Base-by-base conservation (phyloP, 2,113 vertebrate species). In the Triplophysa rosa region DNA sequence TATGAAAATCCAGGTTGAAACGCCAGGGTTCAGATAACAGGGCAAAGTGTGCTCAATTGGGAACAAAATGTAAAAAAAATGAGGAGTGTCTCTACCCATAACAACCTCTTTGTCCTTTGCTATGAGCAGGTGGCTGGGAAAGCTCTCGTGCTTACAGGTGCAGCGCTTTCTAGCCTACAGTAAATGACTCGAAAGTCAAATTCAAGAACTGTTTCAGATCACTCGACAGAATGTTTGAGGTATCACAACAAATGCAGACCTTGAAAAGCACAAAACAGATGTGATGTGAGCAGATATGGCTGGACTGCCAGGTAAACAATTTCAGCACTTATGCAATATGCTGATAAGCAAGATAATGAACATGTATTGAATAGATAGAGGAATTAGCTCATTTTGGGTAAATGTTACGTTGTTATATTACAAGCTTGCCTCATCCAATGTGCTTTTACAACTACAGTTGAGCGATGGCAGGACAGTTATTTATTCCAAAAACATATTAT, bases 1-100 rank as follows among this genome's bases (percentile, higher is more conserved):
- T 95, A 96, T 95, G 94, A 95, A 95, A 95, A 95, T 96, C 94
- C 91, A 94, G 94, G 93, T 94, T 93, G 95, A 95, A 95, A 95
- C 94, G 93, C 93, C 91, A 92, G 93, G 95, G 73, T 75, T 95
- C 93, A 95, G 95, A 96, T 95, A 96, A 93, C 92, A 80, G 90
- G 78, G 58, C 93, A 93, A 92, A 76, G 26, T 94, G 91, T 93
- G 92, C 90, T 93, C 90, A 92, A 91, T 90, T 88, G 61, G 69
- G 78, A 71, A 67, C 63, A 86, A 86, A 89, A 94, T 79, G 59
- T 70, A 33, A 64, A 49, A 42, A n/a, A 65, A 67, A 29, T 64
- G 42, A 58, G 40, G 37, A 79, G 29, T 12, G 1, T 24, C 65
- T 83, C 59, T 56, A 56, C 63, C 58, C 58, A 52, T 73, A 72